A percentile compares a stretch with the other conserved stretches of the same genome.
phyloP scores from a whole-genome alignment of 2,888 invertebrate genomes.

The Drosophila nr. perissopoda region DNA sequence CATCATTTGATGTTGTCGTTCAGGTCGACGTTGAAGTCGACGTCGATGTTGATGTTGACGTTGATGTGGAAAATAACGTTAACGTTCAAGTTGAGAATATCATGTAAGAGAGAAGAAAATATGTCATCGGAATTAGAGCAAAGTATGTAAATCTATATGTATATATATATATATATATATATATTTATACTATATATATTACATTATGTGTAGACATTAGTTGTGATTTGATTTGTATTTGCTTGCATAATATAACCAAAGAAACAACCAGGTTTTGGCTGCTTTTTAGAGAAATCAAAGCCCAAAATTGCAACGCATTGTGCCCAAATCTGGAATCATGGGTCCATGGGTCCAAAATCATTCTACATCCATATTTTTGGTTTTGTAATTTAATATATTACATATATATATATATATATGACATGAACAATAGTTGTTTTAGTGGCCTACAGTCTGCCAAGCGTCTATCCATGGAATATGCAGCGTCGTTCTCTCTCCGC shows the following conservation, averaged over 20 bases:
- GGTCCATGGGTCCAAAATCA: not conserved
- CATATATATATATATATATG: not conserved
- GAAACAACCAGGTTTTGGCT: not conserved
- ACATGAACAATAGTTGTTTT: not conserved
- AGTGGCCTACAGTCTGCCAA: constrained; percentile 44
- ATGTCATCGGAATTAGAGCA: constrained; percentile 18
- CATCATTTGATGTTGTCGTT: constrained; percentile 8
- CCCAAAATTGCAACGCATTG: not conserved
- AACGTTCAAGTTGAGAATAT: not conserved
- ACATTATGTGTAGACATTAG: not conserved
- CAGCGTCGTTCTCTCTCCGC: not conserved
- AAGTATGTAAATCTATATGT: not conserved
- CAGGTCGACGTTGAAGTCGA: not conserved
- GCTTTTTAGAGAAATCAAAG: not conserved
- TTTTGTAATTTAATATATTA: not conserved
- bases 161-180: not conserved
- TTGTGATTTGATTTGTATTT: not conserved
- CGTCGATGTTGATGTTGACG: not conserved
- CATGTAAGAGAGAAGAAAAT: constrained; percentile 35
- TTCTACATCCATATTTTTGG: not conserved
- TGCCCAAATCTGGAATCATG: not conserved
- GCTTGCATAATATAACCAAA: not conserved
- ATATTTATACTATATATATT: not conserved
- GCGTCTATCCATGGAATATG: constrained; percentile 33
- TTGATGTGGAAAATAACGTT: not conserved